Evolutionary conservation across 37 sponge, comb jelly and placozoan species (phyloP).

Genomic region (Spongilla lacustris): DNA sequence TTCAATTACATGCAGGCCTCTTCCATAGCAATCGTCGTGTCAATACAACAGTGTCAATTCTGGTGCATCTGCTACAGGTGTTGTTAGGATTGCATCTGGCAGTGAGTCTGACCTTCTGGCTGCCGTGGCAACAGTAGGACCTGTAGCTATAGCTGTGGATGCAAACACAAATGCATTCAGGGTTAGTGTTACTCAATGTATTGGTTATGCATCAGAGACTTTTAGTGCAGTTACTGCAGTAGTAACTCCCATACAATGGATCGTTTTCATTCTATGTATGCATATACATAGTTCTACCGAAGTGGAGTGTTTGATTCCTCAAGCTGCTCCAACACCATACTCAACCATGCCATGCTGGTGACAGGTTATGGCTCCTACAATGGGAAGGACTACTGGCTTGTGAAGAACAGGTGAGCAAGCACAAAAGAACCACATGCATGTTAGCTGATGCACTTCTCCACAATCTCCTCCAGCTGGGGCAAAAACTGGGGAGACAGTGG

Average conservation of each 20-base stretch:
- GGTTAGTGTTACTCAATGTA: no score
- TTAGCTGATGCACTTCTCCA: no score
- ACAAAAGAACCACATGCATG: no score
- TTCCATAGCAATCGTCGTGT: constrained; percentile 37
- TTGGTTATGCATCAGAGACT: no score
- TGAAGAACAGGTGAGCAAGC: constrained; percentile 17
- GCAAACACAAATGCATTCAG: constrained; percentile 51
- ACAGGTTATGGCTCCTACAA: constrained; percentile 24
- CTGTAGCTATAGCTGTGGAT: constrained; percentile 72
- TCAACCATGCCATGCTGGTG: constrained; percentile 20
- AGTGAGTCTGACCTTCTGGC: constrained; percentile 54
- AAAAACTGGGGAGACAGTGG: no score
- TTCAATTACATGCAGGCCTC: background rate
- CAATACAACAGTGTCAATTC: constrained; percentile 21
- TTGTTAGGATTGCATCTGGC: constrained; percentile 16
- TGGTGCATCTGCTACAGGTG: constrained; percentile 43
- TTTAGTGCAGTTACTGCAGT: background rate
- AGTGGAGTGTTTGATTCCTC: constrained; percentile 18
- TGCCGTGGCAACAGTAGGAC: constrained; percentile 75
- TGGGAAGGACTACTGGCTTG: constrained; percentile 36
- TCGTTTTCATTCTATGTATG: background rate
- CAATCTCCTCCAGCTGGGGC: no score
- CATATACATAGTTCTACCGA: constrained; percentile 20
- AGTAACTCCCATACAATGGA: no score
- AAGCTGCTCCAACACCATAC: background rate